Percentiles rank a stretch among this genome's conserved stretches.
Evolutionary conservation across 2,888 invertebrate species (phyloP).

Genomic region (Mythimna albipuncta): DNA sequence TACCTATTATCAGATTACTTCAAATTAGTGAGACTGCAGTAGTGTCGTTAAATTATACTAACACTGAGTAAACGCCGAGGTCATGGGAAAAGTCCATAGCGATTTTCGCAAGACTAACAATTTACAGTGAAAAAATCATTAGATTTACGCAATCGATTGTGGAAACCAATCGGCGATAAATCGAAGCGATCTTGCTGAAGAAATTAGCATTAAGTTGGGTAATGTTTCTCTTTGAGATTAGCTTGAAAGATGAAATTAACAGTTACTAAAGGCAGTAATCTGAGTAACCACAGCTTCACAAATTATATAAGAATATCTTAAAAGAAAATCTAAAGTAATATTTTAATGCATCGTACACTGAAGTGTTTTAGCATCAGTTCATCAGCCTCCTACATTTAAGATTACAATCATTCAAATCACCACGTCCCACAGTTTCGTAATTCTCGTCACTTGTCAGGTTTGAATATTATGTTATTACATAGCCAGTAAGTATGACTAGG

Average conservation of each 20-base stretch:
- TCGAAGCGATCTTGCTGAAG: constrained; percentile 48
- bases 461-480: constrained; percentile 59
- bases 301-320: constrained; percentile 13
- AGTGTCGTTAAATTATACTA: constrained; percentile 26
- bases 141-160: constrained; percentile 59
- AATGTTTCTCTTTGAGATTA: constrained; percentile 36
- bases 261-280: neutral
- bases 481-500: constrained; percentile 37
- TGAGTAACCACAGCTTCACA: neutral
- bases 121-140: constrained; percentile 57
- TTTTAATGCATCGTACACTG: constrained; percentile 26
- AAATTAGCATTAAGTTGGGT: constrained; percentile 52
- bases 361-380: constrained; percentile 35
- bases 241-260: constrained; percentile 14
- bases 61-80: constrained; percentile 40
- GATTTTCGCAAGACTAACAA: constrained; percentile 61
- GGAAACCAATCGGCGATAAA: constrained; percentile 55
- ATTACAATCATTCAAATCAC: constrained; percentile 43
- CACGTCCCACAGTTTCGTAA: constrained; percentile 48
- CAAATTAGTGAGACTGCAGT: constrained; percentile 9
- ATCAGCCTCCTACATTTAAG: constrained; percentile 29
- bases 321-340: constrained; percentile 36
- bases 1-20: constrained; percentile 7
- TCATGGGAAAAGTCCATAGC: constrained; percentile 56
- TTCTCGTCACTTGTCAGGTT: constrained; percentile 46